phyloP scores from a whole-genome alignment of 2,113 vertebrate species.

The Lasiurus cinereus region DNA sequence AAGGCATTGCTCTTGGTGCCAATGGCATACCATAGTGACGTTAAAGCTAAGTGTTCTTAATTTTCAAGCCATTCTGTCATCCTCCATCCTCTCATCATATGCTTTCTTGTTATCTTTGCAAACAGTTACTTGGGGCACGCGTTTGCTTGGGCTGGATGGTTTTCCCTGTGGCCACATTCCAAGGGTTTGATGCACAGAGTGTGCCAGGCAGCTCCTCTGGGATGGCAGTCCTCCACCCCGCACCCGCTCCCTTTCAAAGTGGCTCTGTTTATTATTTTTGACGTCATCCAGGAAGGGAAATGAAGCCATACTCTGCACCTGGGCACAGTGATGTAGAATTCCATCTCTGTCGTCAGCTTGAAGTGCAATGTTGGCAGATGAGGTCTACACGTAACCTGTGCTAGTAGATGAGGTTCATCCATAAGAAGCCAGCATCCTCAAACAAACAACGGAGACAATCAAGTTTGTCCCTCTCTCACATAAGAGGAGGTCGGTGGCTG shows the following conservation, averaged over 20 bases:
- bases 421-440: neutral
- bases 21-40: accelerated
- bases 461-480: neutral
- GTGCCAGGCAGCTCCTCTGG: neutral
- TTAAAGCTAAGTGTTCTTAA: neutral
- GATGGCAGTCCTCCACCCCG: no score
- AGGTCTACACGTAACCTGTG: neutral
- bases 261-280: neutral
- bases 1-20: neutral
- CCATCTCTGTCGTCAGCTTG: neutral
- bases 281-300: neutral
- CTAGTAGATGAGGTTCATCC: neutral
- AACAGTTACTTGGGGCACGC: neutral
- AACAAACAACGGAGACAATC: neutral
- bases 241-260: neutral
- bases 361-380: neutral
- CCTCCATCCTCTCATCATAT: neutral
- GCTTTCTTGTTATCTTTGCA: neutral
- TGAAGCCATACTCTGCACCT: accelerated
- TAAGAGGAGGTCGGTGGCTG: neutral
- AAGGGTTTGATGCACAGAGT: neutral
- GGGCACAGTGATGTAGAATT: neutral
- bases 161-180: neutral
- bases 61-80: neutral
- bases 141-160: neutral